A percentile compares a stretch with the other conserved stretches of the same genome.
Evolutionary conservation across 2,797 vertebrate species (phyloP).

Genomic region (Urocyon cinereoargenteus): DNA sequence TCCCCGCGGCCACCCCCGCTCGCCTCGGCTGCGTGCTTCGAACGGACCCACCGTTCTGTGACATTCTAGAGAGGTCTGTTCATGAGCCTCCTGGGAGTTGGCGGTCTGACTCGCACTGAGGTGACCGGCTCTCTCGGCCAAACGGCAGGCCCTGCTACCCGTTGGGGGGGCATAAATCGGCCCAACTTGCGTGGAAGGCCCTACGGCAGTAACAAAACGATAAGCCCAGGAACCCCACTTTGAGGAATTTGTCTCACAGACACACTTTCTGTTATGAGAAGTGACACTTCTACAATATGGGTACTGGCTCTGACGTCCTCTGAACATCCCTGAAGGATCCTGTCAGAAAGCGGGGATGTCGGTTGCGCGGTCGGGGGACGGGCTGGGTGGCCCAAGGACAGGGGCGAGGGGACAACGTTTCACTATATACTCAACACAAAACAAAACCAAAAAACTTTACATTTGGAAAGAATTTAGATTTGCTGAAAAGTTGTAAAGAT

Average conservation of each 20-base stretch:
- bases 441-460: background rate
- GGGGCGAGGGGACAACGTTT: background rate
- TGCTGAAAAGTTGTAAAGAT: background rate
- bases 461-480: background rate
- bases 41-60: background rate
- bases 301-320: background rate
- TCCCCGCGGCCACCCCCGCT: background rate
- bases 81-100: background rate
- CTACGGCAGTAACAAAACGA: background rate
- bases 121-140: background rate
- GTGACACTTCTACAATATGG: background rate
- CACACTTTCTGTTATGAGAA: conserved; percentile 12
- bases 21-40: background rate
- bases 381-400: background rate
- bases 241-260: conserved; percentile 3
- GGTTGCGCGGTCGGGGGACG: background rate
- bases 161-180: background rate
- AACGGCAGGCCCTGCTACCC: background rate
- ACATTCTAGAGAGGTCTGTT: background rate
- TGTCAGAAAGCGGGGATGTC: background rate
- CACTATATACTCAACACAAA: background rate
- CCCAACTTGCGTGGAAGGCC: background rate
- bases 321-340: background rate
- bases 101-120: background rate
- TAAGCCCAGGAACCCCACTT: background rate